These are phyloP conservation scores for Drosophila albomicans DNA, from an alignment of 1,140 invertebrate genomes.

Conservation along the genomic window DNA sequence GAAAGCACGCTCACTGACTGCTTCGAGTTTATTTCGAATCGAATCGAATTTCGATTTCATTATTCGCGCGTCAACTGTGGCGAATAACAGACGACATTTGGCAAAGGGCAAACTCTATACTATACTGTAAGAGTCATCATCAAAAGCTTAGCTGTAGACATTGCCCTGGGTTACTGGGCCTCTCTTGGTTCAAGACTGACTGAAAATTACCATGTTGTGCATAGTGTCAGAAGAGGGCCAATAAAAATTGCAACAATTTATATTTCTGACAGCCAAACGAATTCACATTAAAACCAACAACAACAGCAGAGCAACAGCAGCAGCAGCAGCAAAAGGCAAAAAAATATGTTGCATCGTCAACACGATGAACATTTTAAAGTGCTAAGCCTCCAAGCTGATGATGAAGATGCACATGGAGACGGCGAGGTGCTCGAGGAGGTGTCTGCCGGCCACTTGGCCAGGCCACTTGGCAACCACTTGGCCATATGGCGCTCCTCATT, in stretches of 20 bases:
- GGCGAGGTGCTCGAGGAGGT: slow-evolving; percentile 10
- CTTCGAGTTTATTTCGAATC: background rate
- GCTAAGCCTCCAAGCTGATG: slow-evolving; percentile 6
- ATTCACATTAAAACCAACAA: slow-evolving; percentile 35
- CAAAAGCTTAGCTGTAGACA: slow-evolving; percentile 43
- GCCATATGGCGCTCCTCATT: slow-evolving; percentile 50
- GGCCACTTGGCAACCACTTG: slow-evolving; percentile 19
- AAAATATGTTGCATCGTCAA: slow-evolving; percentile 30
- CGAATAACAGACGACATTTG: slow-evolving; percentile 65
- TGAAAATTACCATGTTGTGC: slow-evolving; percentile 39
- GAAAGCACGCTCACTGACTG: background rate
- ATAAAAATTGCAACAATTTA: slow-evolving; percentile 76
- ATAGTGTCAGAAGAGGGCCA: slow-evolving; percentile 30
- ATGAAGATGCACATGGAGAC: background rate
- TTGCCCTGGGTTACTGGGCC: slow-evolving; percentile 30
- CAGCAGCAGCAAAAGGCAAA: background rate
- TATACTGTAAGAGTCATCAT: slow-evolving; percentile 59
- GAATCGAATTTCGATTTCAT: slow-evolving; percentile 31
- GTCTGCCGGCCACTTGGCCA: slow-evolving; percentile 1
- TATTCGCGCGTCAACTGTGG: slow-evolving; percentile 30
- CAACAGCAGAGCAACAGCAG: background rate
- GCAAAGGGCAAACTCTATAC: slow-evolving; percentile 27
- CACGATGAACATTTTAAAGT: slow-evolving; percentile 30
- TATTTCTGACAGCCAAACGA: slow-evolving; percentile 74
- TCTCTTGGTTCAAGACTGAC: slow-evolving; percentile 5